Evolutionary conservation across 2,113 vertebrate species (phyloP).

Genomic region (Clarias batrachus): DNA sequence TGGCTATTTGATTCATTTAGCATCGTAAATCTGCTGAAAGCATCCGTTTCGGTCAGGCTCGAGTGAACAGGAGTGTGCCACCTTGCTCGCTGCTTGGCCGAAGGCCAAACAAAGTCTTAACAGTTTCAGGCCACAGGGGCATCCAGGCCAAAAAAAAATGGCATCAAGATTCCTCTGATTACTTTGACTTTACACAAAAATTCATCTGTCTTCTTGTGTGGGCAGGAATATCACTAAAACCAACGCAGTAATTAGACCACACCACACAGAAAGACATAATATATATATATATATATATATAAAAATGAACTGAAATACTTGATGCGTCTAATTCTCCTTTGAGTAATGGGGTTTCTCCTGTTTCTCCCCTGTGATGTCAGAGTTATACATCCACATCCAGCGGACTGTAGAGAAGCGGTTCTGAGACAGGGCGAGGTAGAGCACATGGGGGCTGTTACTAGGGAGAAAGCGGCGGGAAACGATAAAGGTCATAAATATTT

Average conservation of each 20-base stretch:
- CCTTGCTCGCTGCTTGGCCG: constrained; percentile 33
- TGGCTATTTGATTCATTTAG: constrained; percentile 15
- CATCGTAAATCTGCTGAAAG: constrained; percentile 32
- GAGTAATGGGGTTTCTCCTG: constrained; percentile 19
- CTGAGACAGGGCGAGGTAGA: constrained; percentile 65
- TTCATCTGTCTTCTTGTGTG: constrained; percentile 24
- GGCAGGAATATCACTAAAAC: constrained; percentile 27
- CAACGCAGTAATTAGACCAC: constrained; percentile 47
- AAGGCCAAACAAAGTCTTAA: constrained; percentile 16
- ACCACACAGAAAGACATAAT: constrained; percentile 44
- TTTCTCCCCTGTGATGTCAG: constrained; percentile 59
- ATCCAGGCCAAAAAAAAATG: neutral
- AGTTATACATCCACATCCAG: constrained; percentile 70
- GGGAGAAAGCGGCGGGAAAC: constrained; percentile 69
- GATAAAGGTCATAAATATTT: constrained; percentile 76
- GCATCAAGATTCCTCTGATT: constrained; percentile 20
- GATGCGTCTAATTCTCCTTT: constrained; percentile 44
- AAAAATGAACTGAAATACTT: constrained; percentile 54
- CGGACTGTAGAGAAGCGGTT: constrained; percentile 71
- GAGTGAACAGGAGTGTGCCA: constrained; percentile 1
- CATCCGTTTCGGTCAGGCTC: constrained; percentile 16
- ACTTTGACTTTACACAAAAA: neutral
- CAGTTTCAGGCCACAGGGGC: neutral
- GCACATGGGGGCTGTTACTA: constrained; percentile 64
- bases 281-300: neutral